These are phyloP conservation scores for Yponomeuta sedellus DNA, from an alignment of 2,888 invertebrate species.

Conservation along the genomic window DNA sequence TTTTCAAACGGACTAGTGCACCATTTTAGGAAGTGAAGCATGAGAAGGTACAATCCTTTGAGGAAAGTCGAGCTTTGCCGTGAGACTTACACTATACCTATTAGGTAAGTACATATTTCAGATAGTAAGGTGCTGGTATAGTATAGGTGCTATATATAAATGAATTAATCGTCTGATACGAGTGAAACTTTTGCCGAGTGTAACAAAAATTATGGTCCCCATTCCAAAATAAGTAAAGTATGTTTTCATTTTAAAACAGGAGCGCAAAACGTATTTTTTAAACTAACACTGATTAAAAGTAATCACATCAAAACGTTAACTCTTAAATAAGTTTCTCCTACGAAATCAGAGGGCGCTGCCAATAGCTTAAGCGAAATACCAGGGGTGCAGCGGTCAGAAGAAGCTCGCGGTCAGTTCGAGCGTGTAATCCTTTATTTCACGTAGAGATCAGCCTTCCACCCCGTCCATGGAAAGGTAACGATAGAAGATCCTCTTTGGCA, in stretches of 20 bases:
- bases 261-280: neutral
- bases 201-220: neutral
- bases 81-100: too few species aligned
- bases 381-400: constrained; percentile 3
- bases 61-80: too few species aligned
- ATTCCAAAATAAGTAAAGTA: neutral
- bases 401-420: constrained; percentile 27
- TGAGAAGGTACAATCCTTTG: too few species aligned
- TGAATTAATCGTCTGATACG: neutral
- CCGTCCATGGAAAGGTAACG: neutral
- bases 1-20: too few species aligned
- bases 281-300: neutral
- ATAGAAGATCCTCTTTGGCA: neutral
- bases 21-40: too few species aligned
- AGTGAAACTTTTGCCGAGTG: neutral
- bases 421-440: constrained; percentile 36
- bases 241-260: neutral
- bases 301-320: neutral
- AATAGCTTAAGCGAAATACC: neutral
- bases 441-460: constrained; percentile 15
- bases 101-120: too few species aligned
- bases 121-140: too few species aligned
- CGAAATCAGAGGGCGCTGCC: neutral
- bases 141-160: too few species aligned
- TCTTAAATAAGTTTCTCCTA: neutral